These are phyloP conservation scores for Lagopus muta DNA, from an alignment of 2,113 vertebrate species.

Conservation along the genomic window DNA sequence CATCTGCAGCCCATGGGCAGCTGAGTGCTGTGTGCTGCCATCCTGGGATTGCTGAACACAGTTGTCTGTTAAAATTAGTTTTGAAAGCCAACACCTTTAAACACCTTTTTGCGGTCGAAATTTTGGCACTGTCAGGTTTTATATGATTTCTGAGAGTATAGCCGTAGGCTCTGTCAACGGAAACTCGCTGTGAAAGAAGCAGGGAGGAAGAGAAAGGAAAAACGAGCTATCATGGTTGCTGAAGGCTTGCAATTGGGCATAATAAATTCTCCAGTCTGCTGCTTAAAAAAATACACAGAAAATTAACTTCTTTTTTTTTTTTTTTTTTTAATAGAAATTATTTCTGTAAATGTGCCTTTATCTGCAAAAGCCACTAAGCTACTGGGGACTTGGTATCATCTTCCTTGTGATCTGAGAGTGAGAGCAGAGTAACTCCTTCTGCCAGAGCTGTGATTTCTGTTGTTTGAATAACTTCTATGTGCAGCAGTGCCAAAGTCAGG, in stretches of 20 bases:
- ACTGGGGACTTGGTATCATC: neutral
- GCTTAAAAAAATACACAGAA: constrained; percentile 63
- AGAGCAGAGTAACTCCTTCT: neutral
- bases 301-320: constrained; percentile 41
- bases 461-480: neutral
- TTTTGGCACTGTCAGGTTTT: constrained; percentile 75
- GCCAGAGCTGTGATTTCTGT: neutral
- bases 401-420: neutral
- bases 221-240: constrained; percentile 11
- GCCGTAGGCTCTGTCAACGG: constrained; percentile 68
- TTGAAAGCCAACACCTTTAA: constrained; percentile 67
- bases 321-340: constrained; percentile 44
- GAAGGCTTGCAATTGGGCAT: constrained; percentile 61
- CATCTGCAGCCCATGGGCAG: constrained; percentile 79
- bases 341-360: constrained; percentile 50
- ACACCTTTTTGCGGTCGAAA: constrained; percentile 67
- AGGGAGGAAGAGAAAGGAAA: constrained; percentile 12
- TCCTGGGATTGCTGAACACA: neutral
- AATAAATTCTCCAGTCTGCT: constrained; percentile 63
- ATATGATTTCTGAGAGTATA: constrained; percentile 70
- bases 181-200: constrained; percentile 43
- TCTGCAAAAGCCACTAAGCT: constrained; percentile 38
- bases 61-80: constrained; percentile 72
- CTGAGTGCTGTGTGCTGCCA: constrained; percentile 9
- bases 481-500: neutral